These are phyloP conservation scores for Drosophila malerkotliana DNA, from an alignment of 1,140 invertebrate species.

Conservation along the genomic window DNA sequence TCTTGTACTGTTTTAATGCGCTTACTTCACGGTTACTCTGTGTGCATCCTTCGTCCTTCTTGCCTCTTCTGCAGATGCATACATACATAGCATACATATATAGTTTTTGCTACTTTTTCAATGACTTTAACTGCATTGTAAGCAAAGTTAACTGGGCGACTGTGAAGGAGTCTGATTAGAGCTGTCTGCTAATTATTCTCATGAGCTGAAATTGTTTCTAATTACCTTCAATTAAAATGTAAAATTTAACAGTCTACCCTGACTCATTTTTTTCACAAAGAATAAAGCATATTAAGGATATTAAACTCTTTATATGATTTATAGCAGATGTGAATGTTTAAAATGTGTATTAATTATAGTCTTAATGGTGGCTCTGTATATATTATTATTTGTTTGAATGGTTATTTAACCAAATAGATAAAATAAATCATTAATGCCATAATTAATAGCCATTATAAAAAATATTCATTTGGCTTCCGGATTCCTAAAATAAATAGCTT, in stretches of 20 bases:
- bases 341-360: too few relatives aligned
- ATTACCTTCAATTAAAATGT: background rate
- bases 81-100: background rate
- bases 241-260: too few relatives aligned
- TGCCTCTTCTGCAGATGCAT: background rate
- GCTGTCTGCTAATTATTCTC: constrained; percentile 13
- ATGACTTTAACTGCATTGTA: constrained; percentile 27
- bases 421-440: background rate
- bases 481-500: background rate
- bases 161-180: background rate
- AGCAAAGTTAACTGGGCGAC: constrained; percentile 9
- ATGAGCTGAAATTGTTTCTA: background rate
- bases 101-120: background rate
- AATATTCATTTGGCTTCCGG: background rate
- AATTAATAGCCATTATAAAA: background rate
- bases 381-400: background rate
- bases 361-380: too few relatives aligned
- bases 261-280: too few relatives aligned
- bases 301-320: too few relatives aligned
- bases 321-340: too few relatives aligned
- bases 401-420: background rate
- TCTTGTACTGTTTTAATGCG: constrained; percentile 53
- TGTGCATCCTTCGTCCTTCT: background rate
- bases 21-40: constrained; percentile 29
- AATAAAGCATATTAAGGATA: too few relatives aligned